These are phyloP conservation scores for Oscheius sp. DNA, from an alignment of 1,140 invertebrate species.

Conservation along the genomic window DNA sequence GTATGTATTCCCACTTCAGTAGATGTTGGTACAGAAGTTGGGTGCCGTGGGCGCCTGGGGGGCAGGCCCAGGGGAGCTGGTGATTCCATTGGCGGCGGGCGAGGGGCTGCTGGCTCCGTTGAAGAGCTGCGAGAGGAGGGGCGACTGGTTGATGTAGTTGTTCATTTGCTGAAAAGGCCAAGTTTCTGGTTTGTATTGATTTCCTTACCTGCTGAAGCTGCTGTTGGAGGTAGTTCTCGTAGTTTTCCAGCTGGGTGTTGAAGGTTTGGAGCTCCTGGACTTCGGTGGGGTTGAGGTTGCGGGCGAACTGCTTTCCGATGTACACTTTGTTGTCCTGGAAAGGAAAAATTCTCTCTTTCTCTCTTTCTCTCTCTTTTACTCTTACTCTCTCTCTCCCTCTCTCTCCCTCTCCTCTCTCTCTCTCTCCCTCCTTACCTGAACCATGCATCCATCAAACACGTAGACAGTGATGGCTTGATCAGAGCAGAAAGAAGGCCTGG, in stretches of 20 bases:
- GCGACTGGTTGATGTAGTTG: slow-evolving; percentile 27
- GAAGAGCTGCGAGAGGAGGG: slow-evolving; percentile 27
- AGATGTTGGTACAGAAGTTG: slow-evolving; percentile 39
- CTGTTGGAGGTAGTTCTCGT: slow-evolving; percentile 29
- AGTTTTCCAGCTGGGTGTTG: slow-evolving; percentile 37
- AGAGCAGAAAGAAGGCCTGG: slow-evolving; percentile 41
- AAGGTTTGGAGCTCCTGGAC: slow-evolving; percentile 50
- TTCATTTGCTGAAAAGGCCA: slow-evolving; percentile 33
- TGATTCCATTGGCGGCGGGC: slow-evolving; percentile 3
- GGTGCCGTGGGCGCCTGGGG: slow-evolving; percentile 27
- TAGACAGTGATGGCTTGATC: slow-evolving; percentile 57
- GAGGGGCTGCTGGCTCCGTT: slow-evolving; percentile 1
- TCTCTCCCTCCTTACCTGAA: slow-evolving; percentile 20
- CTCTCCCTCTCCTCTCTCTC: too few species aligned
- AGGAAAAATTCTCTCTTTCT: background rate
- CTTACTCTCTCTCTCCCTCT: background rate
- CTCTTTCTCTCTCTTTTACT: too few species aligned
- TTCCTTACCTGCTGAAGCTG: slow-evolving; percentile 19
- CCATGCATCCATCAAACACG: slow-evolving; percentile 49
- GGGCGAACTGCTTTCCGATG: slow-evolving; percentile 52
- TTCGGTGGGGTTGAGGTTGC: slow-evolving; percentile 45
- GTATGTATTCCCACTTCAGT: slow-evolving; percentile 9
- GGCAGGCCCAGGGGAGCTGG: slow-evolving; percentile 12
- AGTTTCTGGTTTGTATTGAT: background rate
- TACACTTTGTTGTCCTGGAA: slow-evolving; percentile 51